phyloP scores from a whole-genome alignment of 2,797 vertebrate species.

The Uromys caudimaculatus region DNA sequence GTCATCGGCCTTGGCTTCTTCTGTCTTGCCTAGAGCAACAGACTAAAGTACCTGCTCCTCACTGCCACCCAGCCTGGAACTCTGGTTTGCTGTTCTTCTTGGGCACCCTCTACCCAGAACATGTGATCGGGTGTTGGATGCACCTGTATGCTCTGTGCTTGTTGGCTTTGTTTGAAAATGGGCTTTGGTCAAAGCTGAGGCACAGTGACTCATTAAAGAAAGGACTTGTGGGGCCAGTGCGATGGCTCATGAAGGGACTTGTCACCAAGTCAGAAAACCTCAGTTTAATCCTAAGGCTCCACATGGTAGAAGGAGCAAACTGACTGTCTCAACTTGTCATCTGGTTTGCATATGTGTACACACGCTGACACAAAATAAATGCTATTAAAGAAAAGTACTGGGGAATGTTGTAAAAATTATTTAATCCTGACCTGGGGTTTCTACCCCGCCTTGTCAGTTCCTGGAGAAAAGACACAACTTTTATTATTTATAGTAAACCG shows the following conservation, averaged over 20 bases:
- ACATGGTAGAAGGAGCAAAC: neutral
- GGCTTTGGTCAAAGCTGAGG: neutral
- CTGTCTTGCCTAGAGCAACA: neutral
- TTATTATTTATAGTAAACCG: neutral
- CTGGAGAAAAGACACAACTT: neutral
- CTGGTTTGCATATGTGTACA: neutral
- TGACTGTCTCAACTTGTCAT: neutral
- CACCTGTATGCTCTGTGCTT: neutral
- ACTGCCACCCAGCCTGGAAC: neutral
- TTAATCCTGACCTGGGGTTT: neutral
- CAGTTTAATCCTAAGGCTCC: neutral
- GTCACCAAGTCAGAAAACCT: neutral
- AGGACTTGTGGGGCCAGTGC: neutral
- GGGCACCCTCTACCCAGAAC: neutral
- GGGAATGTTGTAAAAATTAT: neutral
- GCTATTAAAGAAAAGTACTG: neutral
- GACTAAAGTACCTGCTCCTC: neutral
- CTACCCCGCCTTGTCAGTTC: neutral
- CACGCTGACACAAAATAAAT: neutral
- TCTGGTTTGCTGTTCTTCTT: neutral
- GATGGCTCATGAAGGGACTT: neutral
- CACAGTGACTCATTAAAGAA: neutral
- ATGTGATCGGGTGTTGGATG: fast-evolving
- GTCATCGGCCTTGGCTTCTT: neutral
- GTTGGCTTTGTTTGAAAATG: neutral